Conservation (phyloP, 2,888 invertebrate species). For the Caenorhabditis sp. region DNA sequence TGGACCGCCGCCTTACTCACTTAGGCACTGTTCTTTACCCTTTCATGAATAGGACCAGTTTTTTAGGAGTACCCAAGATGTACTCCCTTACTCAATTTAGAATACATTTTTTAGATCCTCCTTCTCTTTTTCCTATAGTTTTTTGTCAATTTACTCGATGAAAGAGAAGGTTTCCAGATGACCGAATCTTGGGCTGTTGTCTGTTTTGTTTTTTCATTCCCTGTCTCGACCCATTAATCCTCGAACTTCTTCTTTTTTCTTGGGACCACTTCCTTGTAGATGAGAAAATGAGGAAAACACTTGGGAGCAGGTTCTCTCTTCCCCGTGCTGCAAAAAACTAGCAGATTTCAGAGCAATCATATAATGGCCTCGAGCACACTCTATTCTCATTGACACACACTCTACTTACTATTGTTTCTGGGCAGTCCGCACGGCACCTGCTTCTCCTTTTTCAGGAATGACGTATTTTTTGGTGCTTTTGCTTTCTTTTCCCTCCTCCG, state of each 20-base stretch:
- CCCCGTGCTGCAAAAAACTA: not conserved
- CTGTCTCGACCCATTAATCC: slow-evolving; percentile 51
- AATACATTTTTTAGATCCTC: slow-evolving; percentile 5
- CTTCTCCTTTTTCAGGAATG: slow-evolving; percentile 19
- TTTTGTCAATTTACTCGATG: not conserved
- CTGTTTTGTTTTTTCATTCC: slow-evolving; percentile 16
- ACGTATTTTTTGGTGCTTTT: slow-evolving; percentile 32
- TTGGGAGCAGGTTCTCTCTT: slow-evolving; percentile 7
- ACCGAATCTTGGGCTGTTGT: slow-evolving; percentile 29
- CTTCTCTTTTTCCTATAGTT: not conserved
- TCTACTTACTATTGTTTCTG: slow-evolving; percentile 44
- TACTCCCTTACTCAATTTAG: slow-evolving; percentile 24
- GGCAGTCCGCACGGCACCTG: slow-evolving; percentile 40
- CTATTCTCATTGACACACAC: slow-evolving; percentile 22
- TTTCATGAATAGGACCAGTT: slow-evolving; percentile 20
- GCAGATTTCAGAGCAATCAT: not conserved
- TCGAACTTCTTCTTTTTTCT: slow-evolving; percentile 41
- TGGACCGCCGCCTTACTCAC: slow-evolving; percentile 2
- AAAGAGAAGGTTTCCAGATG: slow-evolving; percentile 34
- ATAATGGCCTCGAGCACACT: slow-evolving; percentile 7
- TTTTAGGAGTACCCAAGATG: slow-evolving; percentile 5
- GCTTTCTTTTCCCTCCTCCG: slow-evolving; percentile 10
- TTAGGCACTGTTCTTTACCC: slow-evolving; percentile 24
- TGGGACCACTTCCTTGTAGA: slow-evolving; percentile 36
- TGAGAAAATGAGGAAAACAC: slow-evolving; percentile 24